Evolutionary conservation across 1,140 invertebrate genomes (phyloP).

Genomic region (Bradysia coprophila): DNA sequence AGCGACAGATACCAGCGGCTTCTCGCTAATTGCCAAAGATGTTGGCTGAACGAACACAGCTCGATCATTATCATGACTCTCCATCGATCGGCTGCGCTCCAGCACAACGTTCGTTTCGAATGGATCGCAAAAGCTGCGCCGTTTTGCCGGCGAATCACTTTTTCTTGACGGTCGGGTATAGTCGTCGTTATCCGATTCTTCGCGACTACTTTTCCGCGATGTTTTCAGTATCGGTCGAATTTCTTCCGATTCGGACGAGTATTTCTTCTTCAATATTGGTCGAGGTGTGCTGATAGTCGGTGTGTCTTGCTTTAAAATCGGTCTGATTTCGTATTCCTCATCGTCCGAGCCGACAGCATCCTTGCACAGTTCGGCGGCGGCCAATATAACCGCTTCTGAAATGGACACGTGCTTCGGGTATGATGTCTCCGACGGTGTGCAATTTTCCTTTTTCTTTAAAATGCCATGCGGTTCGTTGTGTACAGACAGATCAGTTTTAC

Average conservation of each 20-base stretch:
- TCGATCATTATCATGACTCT: conserved; percentile 15
- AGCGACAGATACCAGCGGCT: conserved; percentile 16
- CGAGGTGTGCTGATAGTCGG: conserved; percentile 31
- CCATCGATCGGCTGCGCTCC: conserved; percentile 19
- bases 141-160: conserved; percentile 18
- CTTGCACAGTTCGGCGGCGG: conserved; percentile 31
- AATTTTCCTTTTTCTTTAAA: conserved; percentile 47
- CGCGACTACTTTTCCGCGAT: conserved; percentile 36
- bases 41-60: conserved; percentile 9
- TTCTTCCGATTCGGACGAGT: conserved; percentile 53
- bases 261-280: conserved; percentile 72
- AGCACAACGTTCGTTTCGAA: conserved; percentile 5
- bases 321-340: conserved; percentile 34
- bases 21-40: conserved; percentile 4
- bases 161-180: conserved; percentile 15
- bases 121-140: conserved; percentile 11
- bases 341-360: conserved; percentile 10
- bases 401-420: conserved; percentile 42
- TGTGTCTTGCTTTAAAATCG: conserved; percentile 45
- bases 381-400: conserved; percentile 44
- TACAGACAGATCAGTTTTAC: conserved; percentile 32
- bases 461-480: conserved; percentile 51
- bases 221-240: conserved; percentile 56
- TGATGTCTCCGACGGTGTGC: conserved; percentile 25
- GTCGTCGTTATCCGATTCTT: conserved; percentile 10